Evolutionary conservation across 2,888 invertebrate genomes (phyloP).

Genomic region (Plemyria rubiginata): DNA sequence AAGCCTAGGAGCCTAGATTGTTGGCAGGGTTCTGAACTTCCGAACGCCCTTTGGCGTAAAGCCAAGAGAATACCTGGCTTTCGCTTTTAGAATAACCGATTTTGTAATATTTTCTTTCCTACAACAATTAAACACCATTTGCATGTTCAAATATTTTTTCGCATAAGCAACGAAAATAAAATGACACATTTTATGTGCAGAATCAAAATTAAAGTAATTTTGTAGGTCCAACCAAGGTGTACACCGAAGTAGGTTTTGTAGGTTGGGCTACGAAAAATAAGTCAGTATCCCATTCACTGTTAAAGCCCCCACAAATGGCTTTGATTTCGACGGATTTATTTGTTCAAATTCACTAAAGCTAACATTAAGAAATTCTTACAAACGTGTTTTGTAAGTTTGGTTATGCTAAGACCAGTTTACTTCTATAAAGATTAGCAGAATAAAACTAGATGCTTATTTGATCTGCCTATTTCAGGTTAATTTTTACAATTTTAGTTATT

Average conservation of each 20-base stretch:
- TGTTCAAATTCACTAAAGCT: conserved; percentile 38
- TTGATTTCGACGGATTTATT: conserved; percentile 39
- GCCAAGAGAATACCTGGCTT: conserved; percentile 56
- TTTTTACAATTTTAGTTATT: too few relatives aligned
- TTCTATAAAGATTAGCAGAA: too few relatives aligned
- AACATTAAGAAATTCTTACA: too few relatives aligned
- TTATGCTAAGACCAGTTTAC: too few relatives aligned
- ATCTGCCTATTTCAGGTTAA: too few relatives aligned
- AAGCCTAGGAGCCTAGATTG: conserved; percentile 35
- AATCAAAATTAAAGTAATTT: too few relatives aligned
- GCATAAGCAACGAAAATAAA: neutral
- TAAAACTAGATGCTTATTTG: too few relatives aligned
- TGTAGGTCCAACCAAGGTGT: too few relatives aligned
- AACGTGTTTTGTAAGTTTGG: too few relatives aligned
- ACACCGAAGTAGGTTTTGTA: too few relatives aligned
- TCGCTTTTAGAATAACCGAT: conserved; percentile 51
- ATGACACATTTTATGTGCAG: too few relatives aligned
- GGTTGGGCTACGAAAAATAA: conserved; percentile 18
- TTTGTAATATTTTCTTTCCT: conserved; percentile 25
- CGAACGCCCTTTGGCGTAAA: conserved; percentile 54
- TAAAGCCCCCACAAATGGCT: conserved; percentile 25
- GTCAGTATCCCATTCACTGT: conserved; percentile 10
- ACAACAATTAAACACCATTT: too few relatives aligned
- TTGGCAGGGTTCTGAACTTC: conserved; percentile 54
- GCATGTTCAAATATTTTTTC: neutral